Conservation (phyloP, 2,113 vertebrate species). For the Labrus mixtus region DNA sequence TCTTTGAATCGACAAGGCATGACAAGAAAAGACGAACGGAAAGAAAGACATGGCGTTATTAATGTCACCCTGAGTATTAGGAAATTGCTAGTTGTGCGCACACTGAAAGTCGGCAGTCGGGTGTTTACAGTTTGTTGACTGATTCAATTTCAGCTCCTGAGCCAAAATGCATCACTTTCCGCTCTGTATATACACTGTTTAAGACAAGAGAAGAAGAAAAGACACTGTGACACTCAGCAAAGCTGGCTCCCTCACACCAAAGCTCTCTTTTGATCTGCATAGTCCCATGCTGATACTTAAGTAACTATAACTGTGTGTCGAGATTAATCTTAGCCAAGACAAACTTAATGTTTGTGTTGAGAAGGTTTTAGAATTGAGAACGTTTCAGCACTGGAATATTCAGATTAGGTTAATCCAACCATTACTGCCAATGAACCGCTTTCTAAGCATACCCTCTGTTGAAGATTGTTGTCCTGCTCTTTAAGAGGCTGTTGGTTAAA, state of each 20-base stretch:
- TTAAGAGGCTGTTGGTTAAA: no score
- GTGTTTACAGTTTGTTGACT: not conserved
- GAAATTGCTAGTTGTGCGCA: not conserved
- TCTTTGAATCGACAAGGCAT: not conserved
- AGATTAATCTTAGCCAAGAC: not conserved
- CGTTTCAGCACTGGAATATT: no score
- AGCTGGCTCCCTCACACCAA: not conserved
- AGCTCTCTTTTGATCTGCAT: not conserved
- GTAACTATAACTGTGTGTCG: not conserved
- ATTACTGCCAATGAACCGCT: no score
- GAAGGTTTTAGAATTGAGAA: not conserved
- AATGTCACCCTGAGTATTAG: conserved; percentile 1
- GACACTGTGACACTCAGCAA: not conserved
- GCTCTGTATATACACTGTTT: conserved; percentile 12
- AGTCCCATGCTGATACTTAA: not conserved
- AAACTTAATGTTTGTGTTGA: not conserved
- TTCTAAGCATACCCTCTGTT: no score
- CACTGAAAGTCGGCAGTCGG: not conserved
- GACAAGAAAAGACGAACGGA: no score
- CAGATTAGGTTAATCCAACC: no score
- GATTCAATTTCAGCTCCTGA: not conserved
- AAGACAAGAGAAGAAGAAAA: not conserved
- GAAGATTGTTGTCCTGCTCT: no score
- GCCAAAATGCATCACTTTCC: conserved; percentile 16
- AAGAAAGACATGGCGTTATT: not conserved